Base-by-base conservation (phyloP, 1,140 invertebrate species). In the Drosophila athabasca region DNA sequence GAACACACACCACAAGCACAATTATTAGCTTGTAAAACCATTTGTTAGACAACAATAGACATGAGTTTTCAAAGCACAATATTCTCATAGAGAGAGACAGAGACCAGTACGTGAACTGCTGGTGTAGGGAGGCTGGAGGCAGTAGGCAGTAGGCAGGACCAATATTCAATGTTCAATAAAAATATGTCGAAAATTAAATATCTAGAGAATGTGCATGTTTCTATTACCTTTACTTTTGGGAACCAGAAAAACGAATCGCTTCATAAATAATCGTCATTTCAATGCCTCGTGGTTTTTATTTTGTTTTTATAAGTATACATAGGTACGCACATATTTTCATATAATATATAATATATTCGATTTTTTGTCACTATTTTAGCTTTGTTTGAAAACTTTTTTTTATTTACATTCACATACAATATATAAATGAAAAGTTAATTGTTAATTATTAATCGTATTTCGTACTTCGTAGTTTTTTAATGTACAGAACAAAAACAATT, bases 201-300 rank as follows among this genome's bases (percentile, higher is more conserved):
- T 68, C 31, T 9, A 59, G 15, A 46, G 13, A 13, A 5, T 39
- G 4, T 5, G 3, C 13, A 13, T 39, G 35, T 13, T 35, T 35
- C 9, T 11, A 9, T 11, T 6, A 29, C 2, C 31, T 8, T 31
- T 8, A 7, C 1, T 19, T 6, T 26, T 6, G 8, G 31, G 31
- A 31, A 9, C 31, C 29, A 9, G 29, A 55, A 69, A 26, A 66
- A 66, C 49, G 22, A 22, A 57, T 50, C 41, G 54, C 29, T 48
- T 48, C 52, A 7, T 72, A 79, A 79, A 81, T 85, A 82, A 87
- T 87, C 81, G 81, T 79, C 82, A 74, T 87, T 79, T 74, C 62
- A 81, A 84, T 84, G 73, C 60, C 76, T 75, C 79, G 51, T 70
- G 70, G 75, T 75, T 83, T 74, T 72, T 62, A 55, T 55, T 69